A percentile compares a stretch with the other conserved stretches of the same genome.
These are phyloP conservation scores for Galeopsomyia nigrocyanea DNA, from an alignment of 2,888 invertebrate species.

Conservation along the genomic window DNA sequence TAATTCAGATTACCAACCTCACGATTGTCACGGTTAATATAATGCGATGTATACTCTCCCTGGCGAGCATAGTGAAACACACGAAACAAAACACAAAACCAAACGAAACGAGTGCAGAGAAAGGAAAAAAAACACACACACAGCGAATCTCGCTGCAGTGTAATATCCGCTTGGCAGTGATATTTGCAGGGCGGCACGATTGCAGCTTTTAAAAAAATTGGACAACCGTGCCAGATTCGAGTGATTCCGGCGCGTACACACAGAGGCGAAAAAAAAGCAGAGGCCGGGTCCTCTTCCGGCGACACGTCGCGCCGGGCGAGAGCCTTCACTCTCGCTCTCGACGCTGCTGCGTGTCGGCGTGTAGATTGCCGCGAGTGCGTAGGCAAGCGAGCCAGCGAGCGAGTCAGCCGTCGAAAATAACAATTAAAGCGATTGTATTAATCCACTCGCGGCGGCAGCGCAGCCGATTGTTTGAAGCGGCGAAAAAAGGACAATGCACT, in stretches of 20 bases:
- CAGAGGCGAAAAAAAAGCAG: background rate
- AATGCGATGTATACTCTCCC: background rate
- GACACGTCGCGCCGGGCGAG: background rate
- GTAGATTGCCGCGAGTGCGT: too few relatives aligned
- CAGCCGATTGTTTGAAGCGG: background rate
- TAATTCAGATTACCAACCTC: background rate
- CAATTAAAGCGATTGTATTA: constrained; percentile 39
- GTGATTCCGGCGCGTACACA: constrained; percentile 25
- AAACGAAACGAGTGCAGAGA: background rate
- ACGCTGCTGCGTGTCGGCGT: too few relatives aligned
- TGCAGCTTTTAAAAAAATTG: constrained; percentile 49
- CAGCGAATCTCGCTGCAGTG: background rate
- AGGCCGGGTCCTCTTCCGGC: background rate
- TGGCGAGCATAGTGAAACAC: background rate
- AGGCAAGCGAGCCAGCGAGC: too few relatives aligned
- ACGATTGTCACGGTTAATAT: too few relatives aligned
- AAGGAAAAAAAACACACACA: background rate
- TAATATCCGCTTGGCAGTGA: constrained; percentile 36
- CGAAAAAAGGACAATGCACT: constrained; percentile 18
- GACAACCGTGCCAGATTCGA: constrained; percentile 47
- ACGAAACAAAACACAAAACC: background rate
- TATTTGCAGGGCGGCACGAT: constrained; percentile 36
- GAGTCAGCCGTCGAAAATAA: constrained; percentile 20
- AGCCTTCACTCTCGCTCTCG: constrained; percentile 11
- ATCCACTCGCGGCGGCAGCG: constrained; percentile 33